Base-by-base conservation (phyloP, 2,888 invertebrate species). In the Amiota communis region DNA sequence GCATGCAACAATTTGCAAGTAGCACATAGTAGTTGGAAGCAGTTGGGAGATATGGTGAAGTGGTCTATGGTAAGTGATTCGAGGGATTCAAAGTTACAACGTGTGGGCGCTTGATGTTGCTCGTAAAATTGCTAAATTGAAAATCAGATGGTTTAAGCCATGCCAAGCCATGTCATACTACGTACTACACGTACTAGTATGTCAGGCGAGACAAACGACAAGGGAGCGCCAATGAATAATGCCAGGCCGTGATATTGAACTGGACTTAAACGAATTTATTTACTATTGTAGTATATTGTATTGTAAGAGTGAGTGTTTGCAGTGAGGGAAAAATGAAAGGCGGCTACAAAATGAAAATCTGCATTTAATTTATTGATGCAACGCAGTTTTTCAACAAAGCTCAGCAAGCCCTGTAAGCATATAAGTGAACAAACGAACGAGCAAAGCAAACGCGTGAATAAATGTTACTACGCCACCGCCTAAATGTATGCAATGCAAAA, bases 361-460 rank as follows among this genome's bases (percentile, higher is more conserved):
- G 82, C 84, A 83, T 84, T 83, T 83, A 84, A 83, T 83, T 83
- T 83, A 83, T 83, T 84, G 82, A 81, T 84, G 80, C 83, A 82
- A 76, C 80, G 76, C 70, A 74, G 64, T 73, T 73, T 59, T 59
- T 72, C 72, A 53, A 59, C 59, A 65, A 63, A 53, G 72, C 71
- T 47, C 13, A 71, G 65, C 48, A 77, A 47, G n/a, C 71, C 46
- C 15, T 63, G 51, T 69, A 48, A 63, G 71, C 71, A 59, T 20
- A 47, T 20, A 48, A n/a, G 63, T n/a, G 17, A 69, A 70, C 64
- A 47, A 47, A 10, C 6, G 13, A 36, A 64, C 23, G 1, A n/a
- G 64, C n/a, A 11, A 10, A 23, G 9, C 13, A 6, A 56, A 10
- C 56, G 15, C n/a, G 36, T 36, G 36, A 36, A 36, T 36, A 36